Percentiles rank a stretch among this genome's conserved stretches.
These are phyloP conservation scores for Microctenopoma stevenorrisi DNA, from an alignment of 2,797 vertebrate genomes.

Conservation along the genomic window DNA sequence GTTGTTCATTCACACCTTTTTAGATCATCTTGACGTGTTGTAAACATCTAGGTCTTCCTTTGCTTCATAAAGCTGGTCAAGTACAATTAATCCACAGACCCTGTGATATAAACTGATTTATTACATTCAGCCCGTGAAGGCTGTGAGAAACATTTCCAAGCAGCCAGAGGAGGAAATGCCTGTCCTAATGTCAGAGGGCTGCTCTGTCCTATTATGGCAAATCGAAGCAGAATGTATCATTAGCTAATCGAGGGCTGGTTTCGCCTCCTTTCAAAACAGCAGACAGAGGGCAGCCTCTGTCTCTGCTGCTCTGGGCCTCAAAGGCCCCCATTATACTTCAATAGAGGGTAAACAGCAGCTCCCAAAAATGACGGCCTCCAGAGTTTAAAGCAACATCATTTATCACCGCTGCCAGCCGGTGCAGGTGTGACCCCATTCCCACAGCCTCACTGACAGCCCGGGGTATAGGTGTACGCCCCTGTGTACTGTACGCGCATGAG, in stretches of 20 bases:
- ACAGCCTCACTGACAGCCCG: constrained; percentile 61
- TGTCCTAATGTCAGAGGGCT: constrained; percentile 79
- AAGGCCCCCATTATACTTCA: constrained; percentile 82
- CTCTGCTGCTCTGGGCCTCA: constrained; percentile 73
- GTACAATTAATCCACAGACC: background rate
- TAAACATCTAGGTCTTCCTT: constrained; percentile 4
- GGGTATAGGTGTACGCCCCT: constrained; percentile 20
- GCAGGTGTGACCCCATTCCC: constrained; percentile 88
- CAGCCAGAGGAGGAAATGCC: constrained; percentile 75
- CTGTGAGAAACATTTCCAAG: constrained; percentile 72
- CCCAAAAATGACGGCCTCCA: constrained; percentile 81
- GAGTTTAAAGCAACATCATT: constrained; percentile 89
- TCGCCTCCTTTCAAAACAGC: constrained; percentile 82
- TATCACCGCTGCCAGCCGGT: constrained; percentile 83
- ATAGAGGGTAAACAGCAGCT: constrained; percentile 84
- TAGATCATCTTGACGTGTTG: background rate
- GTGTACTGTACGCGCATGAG: constrained; percentile 20
- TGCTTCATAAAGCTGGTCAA: background rate
- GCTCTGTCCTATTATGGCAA: constrained; percentile 85
- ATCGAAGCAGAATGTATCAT: constrained; percentile 86
- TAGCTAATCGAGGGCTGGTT: constrained; percentile 85
- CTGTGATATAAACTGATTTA: constrained; percentile 3
- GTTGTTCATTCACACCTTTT: background rate
- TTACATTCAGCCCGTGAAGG: constrained; percentile 32
- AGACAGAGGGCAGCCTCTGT: constrained; percentile 82